phyloP scores from a whole-genome alignment of 2,888 invertebrate genomes.

The Lasioglossum vierecki region DNA sequence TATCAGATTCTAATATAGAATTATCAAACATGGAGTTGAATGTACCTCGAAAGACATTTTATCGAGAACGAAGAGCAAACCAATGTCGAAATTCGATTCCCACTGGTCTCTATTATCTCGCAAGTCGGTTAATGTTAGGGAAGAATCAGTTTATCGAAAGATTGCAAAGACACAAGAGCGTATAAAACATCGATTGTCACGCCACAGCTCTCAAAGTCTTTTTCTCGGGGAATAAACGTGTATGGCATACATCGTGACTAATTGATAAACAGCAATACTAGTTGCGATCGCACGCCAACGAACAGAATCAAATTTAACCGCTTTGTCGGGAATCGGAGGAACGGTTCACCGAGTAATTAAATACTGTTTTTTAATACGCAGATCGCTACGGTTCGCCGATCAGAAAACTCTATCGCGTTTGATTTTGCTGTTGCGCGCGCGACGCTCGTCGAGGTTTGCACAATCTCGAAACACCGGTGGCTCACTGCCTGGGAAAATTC shows the following conservation, averaged over 20 bases:
- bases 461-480: too few relatives aligned
- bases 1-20: not conserved
- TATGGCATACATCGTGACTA: conserved; percentile 37
- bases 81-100: not conserved
- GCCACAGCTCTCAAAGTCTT: not conserved
- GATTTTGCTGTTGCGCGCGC: not conserved
- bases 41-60: not conserved
- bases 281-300: conserved; percentile 1
- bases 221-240: not conserved
- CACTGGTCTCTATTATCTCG: not conserved
- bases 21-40: not conserved
- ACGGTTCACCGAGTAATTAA: conserved; percentile 58
- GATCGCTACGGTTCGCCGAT: not conserved
- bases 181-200: not conserved
- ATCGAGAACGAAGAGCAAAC: not conserved
- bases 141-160: not conserved
- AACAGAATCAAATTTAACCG: conserved; percentile 2
- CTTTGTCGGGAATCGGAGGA: conserved; percentile 52
- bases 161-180: not conserved
- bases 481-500: too few relatives aligned
- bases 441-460: not conserved
- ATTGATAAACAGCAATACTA: conserved; percentile 54
- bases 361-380: conserved; percentile 45
- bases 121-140: not conserved
- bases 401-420: not conserved